Percentiles rank a stretch among this genome's conserved stretches.
Evolutionary conservation across 64 coral and sea anemone genomes (phyloP).

Genomic region (Porites australiensis): DNA sequence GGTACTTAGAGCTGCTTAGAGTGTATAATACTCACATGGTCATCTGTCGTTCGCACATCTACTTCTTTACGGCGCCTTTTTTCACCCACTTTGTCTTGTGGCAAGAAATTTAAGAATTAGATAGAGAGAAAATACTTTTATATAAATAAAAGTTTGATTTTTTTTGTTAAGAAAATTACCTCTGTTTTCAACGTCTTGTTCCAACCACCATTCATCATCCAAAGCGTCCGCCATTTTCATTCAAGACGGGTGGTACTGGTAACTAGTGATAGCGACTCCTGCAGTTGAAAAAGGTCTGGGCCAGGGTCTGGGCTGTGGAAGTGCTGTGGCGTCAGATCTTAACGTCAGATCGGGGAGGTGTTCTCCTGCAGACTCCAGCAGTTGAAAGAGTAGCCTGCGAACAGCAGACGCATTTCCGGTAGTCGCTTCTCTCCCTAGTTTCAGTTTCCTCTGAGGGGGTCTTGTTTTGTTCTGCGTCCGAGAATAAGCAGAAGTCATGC

Average conservation of each 20-base stretch:
- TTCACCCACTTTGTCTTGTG: background rate
- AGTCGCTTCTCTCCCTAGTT: no score
- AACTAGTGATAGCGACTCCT: background rate
- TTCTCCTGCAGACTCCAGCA: no score
- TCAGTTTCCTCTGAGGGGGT: no score
- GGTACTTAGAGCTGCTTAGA: no score
- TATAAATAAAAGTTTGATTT: background rate
- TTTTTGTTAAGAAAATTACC: constrained; percentile 3
- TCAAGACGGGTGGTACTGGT: background rate
- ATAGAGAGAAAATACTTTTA: background rate
- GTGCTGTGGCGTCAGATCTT: no score
- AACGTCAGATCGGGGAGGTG: no score
- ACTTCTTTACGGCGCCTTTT: background rate
- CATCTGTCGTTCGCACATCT: background rate
- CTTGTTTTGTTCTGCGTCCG: no score
- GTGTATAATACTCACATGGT: background rate
- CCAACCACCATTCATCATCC: constrained; percentile 39
- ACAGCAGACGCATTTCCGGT: no score
- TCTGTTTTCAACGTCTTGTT: background rate
- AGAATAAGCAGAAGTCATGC: no score
- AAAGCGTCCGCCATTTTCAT: constrained; percentile 49
- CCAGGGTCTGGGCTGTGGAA: no score
- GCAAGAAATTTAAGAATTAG: background rate
- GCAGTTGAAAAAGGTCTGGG: no score
- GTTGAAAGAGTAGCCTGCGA: no score